Percentiles rank a stretch among this genome's conserved stretches.
Evolutionary conservation across 1,140 invertebrate genomes (phyloP).

Genomic region (Heliconius hermathena): DNA sequence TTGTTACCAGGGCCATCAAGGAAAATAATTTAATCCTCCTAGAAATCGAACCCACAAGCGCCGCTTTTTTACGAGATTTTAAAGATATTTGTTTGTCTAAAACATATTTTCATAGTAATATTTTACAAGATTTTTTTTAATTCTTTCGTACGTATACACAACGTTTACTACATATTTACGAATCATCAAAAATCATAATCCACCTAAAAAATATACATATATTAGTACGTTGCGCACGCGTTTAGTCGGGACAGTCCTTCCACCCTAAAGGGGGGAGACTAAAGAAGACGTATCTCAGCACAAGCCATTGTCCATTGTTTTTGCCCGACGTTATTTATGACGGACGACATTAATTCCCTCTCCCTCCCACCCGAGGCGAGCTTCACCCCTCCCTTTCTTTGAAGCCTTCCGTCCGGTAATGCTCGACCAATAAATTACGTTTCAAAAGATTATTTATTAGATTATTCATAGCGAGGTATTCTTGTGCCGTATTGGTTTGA

Average conservation of each 20-base stretch:
- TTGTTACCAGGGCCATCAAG: too few species aligned
- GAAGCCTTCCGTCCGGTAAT: constrained; percentile 74
- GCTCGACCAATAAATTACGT: constrained; percentile 75
- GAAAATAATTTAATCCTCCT: too few species aligned
- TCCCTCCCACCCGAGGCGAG: constrained; percentile 43
- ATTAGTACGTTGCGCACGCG: constrained; percentile 63
- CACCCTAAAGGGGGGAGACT: constrained; percentile 49
- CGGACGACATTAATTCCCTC: constrained; percentile 64
- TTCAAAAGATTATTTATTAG: constrained; percentile 80
- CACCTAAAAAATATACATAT: background rate
- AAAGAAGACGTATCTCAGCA: constrained; percentile 79
- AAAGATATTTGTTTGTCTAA: too few species aligned
- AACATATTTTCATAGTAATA: too few species aligned
- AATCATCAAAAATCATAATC: background rate
- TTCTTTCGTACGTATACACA: background rate
- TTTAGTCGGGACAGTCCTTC: constrained; percentile 49
- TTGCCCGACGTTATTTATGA: constrained; percentile 79
- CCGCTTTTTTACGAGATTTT: too few species aligned
- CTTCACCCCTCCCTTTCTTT: constrained; percentile 43
- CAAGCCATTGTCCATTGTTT: constrained; percentile 81
- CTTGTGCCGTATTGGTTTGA: constrained; percentile 75
- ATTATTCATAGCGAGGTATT: constrained; percentile 75
- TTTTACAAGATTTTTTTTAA: too few species aligned
- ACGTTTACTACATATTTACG: background rate
- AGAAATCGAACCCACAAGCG: too few species aligned